Conservation (phyloP, 2,113 vertebrate species). For the Clinocottus analis region DNA sequence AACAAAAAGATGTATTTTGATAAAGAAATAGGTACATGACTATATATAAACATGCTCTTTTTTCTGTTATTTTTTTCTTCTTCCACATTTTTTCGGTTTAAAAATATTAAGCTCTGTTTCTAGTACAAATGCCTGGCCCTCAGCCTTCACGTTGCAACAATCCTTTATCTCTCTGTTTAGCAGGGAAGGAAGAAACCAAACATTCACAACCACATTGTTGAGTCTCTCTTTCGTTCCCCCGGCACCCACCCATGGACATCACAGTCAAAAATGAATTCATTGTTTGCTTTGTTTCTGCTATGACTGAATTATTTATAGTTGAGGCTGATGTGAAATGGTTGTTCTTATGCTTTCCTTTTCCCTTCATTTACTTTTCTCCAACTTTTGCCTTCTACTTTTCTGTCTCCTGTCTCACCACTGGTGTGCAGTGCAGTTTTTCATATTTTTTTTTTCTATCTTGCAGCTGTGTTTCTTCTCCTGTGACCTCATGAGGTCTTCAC, state of each 20-base stretch:
- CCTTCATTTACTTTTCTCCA: constrained; percentile 46
- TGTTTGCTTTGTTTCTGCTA: constrained; percentile 61
- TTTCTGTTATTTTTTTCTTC: background rate
- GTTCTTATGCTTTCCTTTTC: constrained; percentile 46
- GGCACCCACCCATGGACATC: constrained; percentile 57
- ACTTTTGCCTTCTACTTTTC: background rate
- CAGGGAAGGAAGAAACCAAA: constrained; percentile 53
- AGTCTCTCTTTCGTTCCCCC: constrained; percentile 44
- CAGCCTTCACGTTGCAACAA: constrained; percentile 37
- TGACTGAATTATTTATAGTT: constrained; percentile 76
- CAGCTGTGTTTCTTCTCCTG: background rate
- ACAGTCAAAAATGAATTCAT: constrained; percentile 61
- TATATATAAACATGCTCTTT: constrained; percentile 18
- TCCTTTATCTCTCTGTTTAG: constrained; percentile 64
- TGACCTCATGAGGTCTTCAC: background rate
- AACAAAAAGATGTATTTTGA: background rate
- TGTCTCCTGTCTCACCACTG: constrained; percentile 1
- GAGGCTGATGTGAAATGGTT: constrained; percentile 56
- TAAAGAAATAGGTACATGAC: constrained; percentile 12
- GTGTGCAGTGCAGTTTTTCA: background rate
- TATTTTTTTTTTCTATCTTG: constrained; percentile 7
- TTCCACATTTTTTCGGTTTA: constrained; percentile 14
- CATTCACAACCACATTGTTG: constrained; percentile 46
- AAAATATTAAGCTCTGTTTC: constrained; percentile 36
- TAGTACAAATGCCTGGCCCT: constrained; percentile 30